Conservation (phyloP, 1,140 invertebrate genomes). For the Diachasma alloeum region DNA sequence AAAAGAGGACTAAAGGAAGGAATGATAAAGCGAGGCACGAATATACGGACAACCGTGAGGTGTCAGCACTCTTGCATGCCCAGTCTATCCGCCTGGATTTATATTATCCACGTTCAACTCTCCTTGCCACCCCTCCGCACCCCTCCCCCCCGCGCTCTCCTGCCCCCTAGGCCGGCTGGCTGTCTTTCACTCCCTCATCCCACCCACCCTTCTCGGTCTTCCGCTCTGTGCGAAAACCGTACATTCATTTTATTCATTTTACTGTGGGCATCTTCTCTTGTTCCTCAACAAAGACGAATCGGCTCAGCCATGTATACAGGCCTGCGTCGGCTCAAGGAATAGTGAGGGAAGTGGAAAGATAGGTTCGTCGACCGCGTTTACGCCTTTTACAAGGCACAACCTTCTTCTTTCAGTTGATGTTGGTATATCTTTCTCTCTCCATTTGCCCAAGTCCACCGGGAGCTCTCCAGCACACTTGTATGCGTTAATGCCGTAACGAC, state of each 20-base stretch:
- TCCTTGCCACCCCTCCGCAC: not conserved
- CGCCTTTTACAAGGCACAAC: conserved; percentile 28
- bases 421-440: not conserved
- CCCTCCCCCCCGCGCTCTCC: not conserved
- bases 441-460: conserved; percentile 14
- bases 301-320: conserved; percentile 8
- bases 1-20: not conserved
- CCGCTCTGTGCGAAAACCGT: not conserved
- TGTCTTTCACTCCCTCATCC: not conserved
- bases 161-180: too few relatives aligned
- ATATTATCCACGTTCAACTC: not conserved
- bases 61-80: not conserved
- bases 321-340: not conserved
- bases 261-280: conserved; percentile 10
- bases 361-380: conserved; percentile 33
- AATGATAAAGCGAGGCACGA: not conserved
- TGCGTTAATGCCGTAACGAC: conserved; percentile 29
- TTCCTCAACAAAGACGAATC: conserved; percentile 18
- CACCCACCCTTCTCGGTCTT: not conserved
- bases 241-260: conserved; percentile 18
- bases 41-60: not conserved
- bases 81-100: not conserved
- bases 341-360: conserved; percentile 15
- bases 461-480: conserved; percentile 18
- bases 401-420: conserved; percentile 6